These are phyloP conservation scores for Scolopax rusticola DNA, from an alignment of 2,797 vertebrate genomes.

Conservation along the genomic window DNA sequence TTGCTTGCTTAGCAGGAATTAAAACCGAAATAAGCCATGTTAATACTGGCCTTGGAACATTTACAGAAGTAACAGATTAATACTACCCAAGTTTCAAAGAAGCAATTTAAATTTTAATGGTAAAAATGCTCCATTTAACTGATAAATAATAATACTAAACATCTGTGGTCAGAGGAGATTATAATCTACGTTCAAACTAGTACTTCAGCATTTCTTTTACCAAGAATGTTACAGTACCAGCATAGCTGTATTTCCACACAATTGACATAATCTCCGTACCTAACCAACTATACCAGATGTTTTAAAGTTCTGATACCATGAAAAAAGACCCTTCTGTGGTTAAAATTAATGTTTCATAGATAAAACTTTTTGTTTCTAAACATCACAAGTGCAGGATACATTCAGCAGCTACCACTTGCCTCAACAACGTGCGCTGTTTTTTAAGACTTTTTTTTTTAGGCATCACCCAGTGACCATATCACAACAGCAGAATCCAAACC, in stretches of 20 bases:
- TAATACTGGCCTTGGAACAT: not conserved
- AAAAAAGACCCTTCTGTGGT: not conserved
- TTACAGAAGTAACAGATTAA: not conserved
- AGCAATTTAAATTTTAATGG: not conserved
- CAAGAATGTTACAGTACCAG: not conserved
- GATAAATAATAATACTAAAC: not conserved
- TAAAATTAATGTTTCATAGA: not conserved
- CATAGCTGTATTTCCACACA: not conserved
- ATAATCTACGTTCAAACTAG: not conserved
- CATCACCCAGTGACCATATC: not conserved
- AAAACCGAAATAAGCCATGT: too few relatives aligned
- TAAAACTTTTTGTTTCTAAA: not conserved
- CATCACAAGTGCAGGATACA: not conserved
- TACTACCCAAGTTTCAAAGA: not conserved
- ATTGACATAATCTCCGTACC: not conserved
- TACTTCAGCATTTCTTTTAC: not conserved
- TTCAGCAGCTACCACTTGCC: not conserved
- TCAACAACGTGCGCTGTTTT: fast-evolving
- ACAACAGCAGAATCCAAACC: not conserved
- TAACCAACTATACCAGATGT: not conserved
- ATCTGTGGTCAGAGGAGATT: not conserved
- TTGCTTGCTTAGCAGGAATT: not conserved
- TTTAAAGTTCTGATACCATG: not conserved
- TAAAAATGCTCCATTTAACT: not conserved
- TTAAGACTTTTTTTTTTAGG: not conserved